Evolutionary conservation across 2,888 invertebrate species (phyloP), one percentile per base, ranked within the genome.

Genomic region (Drosophila monieri): DNA sequence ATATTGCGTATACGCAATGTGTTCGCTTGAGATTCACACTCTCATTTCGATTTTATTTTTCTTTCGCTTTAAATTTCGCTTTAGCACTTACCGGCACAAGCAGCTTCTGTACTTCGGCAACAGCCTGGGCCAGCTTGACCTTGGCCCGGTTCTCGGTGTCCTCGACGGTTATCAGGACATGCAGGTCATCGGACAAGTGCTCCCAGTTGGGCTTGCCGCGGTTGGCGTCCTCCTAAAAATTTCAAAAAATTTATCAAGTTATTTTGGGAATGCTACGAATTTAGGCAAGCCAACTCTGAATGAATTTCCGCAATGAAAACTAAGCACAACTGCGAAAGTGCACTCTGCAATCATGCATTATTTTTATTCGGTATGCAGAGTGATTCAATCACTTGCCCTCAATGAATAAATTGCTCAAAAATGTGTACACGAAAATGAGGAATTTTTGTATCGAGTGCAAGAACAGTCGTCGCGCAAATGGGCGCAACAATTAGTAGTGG

Each of bases 131-230:
- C 88, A 99, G 94, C 93, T 99, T 99, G 75, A 99, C 93, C 91
- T 97, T 96, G 76, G 98, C 98, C 90, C 99, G 94, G 93, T 99
- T 99, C 91, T 98, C 97, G 75, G 99, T 97, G 92, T 99, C 99
- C 93, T 99, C 99, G 27, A 99, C 99, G 81, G 99, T 99, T 89
- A 99, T 96, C 83, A 99, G 93, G 74, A 99, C 99, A 92, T 99
- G 99, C 62, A 99, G 94, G 89, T 99, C 99, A 91, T 99, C 99
- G 87, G 98, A 98, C 91, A 99, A 93, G 92, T 99, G 99, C 92
- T 99, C 99, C 99, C 99, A 99, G 93, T 99, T 99, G 77, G 99
- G 98, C 93, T 99, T 99, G 81, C 99, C 99, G 91, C 99, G 95
- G 93, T 99, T 99, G 90, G 97, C 96, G 91, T 99, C 99, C 94